Evolutionary conservation across 2,797 vertebrate species (phyloP).

Genomic region (Distichodus sexfasciatus): DNA sequence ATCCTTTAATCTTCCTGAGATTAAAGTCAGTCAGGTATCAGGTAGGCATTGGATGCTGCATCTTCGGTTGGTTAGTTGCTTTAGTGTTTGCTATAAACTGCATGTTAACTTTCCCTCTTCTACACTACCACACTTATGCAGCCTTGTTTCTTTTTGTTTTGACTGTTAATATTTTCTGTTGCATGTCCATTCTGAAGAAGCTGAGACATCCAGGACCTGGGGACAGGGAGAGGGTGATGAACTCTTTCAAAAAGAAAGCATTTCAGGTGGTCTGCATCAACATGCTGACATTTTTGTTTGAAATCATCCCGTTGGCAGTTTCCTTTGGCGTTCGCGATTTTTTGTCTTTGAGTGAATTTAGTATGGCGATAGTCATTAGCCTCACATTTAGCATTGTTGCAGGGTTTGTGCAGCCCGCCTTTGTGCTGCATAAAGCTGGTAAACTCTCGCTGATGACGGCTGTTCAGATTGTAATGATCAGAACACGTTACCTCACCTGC

Average conservation of each 20-base stretch:
- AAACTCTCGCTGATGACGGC: too few relatives aligned
- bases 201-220: not conserved
- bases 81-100: too few relatives aligned
- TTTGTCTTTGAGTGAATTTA: not conserved
- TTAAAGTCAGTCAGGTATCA: too few relatives aligned
- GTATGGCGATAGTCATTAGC: not conserved
- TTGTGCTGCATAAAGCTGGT: not conserved
- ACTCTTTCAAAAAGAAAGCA: not conserved
- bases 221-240: not conserved
- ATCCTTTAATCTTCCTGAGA: too few relatives aligned
- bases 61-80: too few relatives aligned
- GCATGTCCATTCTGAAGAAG: not conserved
- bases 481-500: too few relatives aligned
- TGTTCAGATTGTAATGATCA: too few relatives aligned
- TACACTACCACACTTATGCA: not conserved
- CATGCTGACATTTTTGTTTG: not conserved
- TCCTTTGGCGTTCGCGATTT: not conserved
- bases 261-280: not conserved
- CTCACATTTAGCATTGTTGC: not conserved
- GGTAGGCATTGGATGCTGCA: too few relatives aligned
- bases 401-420: not conserved
- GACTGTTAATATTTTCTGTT: not conserved
- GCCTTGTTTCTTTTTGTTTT: not conserved
- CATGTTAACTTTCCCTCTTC: too few relatives aligned
- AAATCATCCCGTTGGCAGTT: not conserved